These are phyloP conservation scores for Panagrolaimus sp. DNA, from an alignment of 1,140 invertebrate genomes.

Conservation along the genomic window DNA sequence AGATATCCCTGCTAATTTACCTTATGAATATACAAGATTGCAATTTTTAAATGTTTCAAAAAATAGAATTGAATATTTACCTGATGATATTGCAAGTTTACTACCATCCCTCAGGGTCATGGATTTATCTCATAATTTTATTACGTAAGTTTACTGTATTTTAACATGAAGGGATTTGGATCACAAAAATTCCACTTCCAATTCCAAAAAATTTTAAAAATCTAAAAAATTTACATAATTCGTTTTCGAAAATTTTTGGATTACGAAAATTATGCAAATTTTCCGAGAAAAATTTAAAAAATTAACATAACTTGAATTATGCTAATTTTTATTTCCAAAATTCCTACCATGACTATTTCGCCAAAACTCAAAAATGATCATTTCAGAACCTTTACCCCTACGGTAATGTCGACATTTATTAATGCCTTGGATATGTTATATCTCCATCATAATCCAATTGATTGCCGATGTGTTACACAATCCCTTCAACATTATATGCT, in stretches of 20 bases:
- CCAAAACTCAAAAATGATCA: not conserved
- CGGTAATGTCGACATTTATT: slow-evolving; percentile 22
- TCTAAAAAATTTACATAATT: no score
- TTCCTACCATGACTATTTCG: no score
- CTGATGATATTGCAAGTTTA: slow-evolving; percentile 25
- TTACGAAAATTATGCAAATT: no score
- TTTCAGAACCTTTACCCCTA: slow-evolving; percentile 23
- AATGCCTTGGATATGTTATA: slow-evolving; percentile 24
- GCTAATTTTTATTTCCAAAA: no score
- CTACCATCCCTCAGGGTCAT: slow-evolving; percentile 35
- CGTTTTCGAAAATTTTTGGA: no score
- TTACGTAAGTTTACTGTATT: slow-evolving; percentile 30
- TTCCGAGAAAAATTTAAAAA: no score
- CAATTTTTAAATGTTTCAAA: slow-evolving; percentile 40
- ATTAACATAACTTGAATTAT: no score
- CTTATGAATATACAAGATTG: slow-evolving; percentile 36
- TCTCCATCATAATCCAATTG: slow-evolving; percentile 50
- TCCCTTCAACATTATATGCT: slow-evolving; percentile 49
- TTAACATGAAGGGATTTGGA: not conserved
- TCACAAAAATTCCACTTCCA: no score
- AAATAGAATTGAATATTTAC: slow-evolving; percentile 33
- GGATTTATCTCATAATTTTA: slow-evolving; percentile 45
- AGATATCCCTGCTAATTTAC: slow-evolving; percentile 35
- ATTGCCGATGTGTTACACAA: slow-evolving; percentile 51
- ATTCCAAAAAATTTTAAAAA: no score